These are phyloP conservation scores for Leucania comma DNA, from an alignment of 2,888 invertebrate genomes.

Conservation along the genomic window DNA sequence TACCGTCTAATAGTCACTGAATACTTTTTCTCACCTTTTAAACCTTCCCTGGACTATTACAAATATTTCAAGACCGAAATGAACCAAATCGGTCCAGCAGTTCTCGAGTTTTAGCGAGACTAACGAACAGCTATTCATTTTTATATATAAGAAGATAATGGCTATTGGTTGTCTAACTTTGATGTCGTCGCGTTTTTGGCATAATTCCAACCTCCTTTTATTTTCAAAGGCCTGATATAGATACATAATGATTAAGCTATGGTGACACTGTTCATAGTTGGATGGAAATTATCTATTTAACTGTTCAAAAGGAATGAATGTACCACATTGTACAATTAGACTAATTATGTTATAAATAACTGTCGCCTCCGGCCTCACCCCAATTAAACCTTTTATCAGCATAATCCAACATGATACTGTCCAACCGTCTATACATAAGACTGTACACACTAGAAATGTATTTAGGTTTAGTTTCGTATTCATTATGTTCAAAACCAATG, in stretches of 20 bases:
- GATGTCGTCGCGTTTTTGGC: too few species aligned
- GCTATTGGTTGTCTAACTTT: too few species aligned
- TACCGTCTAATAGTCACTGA: too few species aligned
- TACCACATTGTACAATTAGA: conserved; percentile 20
- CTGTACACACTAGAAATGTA: conserved; percentile 53
- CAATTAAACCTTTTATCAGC: conserved; percentile 35
- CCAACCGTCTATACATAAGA: conserved; percentile 38
- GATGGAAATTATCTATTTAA: conserved; percentile 29
- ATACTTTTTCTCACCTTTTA: too few species aligned
- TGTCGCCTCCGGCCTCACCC: not conserved
- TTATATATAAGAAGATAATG: too few species aligned
- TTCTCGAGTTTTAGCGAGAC: too few species aligned
- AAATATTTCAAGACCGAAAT: too few species aligned
- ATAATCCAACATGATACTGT: conserved; percentile 37
- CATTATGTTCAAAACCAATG: conserved; percentile 61
- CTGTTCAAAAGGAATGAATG: conserved; percentile 16
- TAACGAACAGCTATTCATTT: too few species aligned
- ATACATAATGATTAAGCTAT: not conserved
- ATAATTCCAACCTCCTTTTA: too few species aligned
- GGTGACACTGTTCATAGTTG: not conserved
- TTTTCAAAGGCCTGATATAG: too few species aligned
- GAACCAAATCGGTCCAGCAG: too few species aligned
- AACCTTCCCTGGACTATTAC: too few species aligned
- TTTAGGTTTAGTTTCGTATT: conserved; percentile 53
- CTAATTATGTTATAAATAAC: conserved; percentile 26